Percentiles rank a stretch among this genome's conserved stretches.
Conservation (phyloP, 2,113 vertebrate species). For the Bubo bubo region DNA sequence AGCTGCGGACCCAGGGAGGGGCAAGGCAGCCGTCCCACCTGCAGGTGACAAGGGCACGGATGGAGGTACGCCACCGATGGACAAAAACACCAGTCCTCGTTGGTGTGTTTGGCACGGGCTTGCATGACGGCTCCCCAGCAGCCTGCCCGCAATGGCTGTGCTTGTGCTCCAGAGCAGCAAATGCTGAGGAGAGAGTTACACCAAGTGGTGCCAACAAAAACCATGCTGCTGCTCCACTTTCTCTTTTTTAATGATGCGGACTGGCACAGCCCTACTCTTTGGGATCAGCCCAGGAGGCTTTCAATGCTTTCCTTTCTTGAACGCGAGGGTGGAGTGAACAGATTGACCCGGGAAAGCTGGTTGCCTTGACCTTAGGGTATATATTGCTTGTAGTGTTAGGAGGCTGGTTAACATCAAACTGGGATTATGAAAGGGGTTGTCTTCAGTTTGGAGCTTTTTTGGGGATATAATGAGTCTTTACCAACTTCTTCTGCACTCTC, state of each 20-base stretch:
- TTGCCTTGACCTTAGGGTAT: neutral
- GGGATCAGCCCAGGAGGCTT: neutral
- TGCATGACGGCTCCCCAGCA: rapidly evolving
- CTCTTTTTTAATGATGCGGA: neutral
- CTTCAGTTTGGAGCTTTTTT: neutral
- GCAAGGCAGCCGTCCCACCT: neutral
- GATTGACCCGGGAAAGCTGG: neutral
- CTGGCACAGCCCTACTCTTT: neutral
- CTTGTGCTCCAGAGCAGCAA: neutral
- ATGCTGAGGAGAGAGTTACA: neutral
- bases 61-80: rapidly evolving
- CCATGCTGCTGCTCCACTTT: neutral
- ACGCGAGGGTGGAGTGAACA: rapidly evolving
- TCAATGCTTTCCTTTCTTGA: neutral
- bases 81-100: rapidly evolving
- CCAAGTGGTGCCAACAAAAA: neutral
- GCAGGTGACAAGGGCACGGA: neutral
- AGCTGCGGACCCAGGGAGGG: rapidly evolving
- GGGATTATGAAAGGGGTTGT: neutral
- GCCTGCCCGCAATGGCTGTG: rapidly evolving
- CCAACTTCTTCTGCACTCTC: slow-evolving; percentile 1
- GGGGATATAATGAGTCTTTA: slow-evolving; percentile 10
- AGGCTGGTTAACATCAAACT: neutral
- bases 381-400: neutral
- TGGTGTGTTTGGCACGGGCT: rapidly evolving